Conservation (phyloP, 1,140 invertebrate species). For the Panagrolaimus sp. region DNA sequence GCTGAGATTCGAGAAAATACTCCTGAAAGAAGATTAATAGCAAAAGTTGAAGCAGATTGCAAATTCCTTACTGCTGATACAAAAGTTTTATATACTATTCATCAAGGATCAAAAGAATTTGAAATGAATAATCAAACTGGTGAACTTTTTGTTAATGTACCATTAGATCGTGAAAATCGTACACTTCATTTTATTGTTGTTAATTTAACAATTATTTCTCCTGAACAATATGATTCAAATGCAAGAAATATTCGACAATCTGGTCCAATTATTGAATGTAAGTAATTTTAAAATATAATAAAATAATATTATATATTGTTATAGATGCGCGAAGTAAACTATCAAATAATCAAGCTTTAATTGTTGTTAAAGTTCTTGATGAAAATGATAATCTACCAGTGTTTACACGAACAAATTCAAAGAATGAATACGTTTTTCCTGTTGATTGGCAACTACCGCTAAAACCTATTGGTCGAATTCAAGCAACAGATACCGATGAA, state of each 20-base stretch:
- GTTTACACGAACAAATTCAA: constrained; percentile 28
- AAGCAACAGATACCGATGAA: constrained; percentile 45
- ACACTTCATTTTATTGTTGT: constrained; percentile 43
- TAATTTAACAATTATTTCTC: constrained; percentile 37
- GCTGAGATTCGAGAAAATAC: constrained; percentile 46
- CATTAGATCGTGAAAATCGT: constrained; percentile 50
- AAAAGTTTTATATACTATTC: background rate
- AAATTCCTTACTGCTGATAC: constrained; percentile 2
- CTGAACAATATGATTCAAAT: constrained; percentile 7
- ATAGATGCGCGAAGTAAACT: constrained; percentile 44
- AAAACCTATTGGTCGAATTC: constrained; percentile 36
- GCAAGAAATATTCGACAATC: constrained; percentile 15
- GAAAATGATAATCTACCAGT: constrained; percentile 52
- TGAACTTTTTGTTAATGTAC: constrained; percentile 35
- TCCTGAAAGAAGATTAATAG: constrained; percentile 26
- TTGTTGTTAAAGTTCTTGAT: constrained; percentile 49
- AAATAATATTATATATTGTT: constrained; percentile 16
- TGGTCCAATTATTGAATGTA: constrained; percentile 47
- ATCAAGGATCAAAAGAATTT: constrained; percentile 41
- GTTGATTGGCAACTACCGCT: constrained; percentile 43
- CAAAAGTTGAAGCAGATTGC: constrained; percentile 30
- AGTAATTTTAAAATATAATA: constrained; percentile 19
- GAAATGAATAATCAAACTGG: constrained; percentile 47
- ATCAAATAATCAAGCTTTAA: constrained; percentile 38
- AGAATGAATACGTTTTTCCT: constrained; percentile 35